Evolutionary conservation across 2,797 vertebrate species (phyloP).

Genomic region (Lophotriccus pileatus): DNA sequence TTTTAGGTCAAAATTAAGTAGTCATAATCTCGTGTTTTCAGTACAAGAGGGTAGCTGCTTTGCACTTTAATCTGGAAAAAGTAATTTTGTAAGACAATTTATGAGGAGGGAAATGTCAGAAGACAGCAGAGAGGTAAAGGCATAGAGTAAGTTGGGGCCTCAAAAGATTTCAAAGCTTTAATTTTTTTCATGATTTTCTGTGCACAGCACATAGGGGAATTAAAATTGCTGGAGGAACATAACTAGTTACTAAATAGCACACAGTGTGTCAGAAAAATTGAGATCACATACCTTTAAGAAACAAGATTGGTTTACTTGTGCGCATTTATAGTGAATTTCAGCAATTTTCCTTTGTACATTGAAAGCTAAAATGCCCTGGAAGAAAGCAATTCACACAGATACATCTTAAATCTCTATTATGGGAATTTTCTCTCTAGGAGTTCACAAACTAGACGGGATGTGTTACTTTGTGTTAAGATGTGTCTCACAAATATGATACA

Average conservation of each 20-base stretch:
- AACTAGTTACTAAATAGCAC: background rate
- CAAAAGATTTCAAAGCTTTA: background rate
- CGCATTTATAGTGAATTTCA: background rate
- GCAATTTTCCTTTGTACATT: background rate
- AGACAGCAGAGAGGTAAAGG: background rate
- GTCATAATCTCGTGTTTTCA: background rate
- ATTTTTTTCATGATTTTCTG: background rate
- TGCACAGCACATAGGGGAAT: background rate
- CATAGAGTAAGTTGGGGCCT: background rate
- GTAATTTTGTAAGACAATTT: background rate
- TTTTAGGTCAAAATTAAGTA: background rate
- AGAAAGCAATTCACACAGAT: background rate
- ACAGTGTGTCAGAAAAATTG: accelerated
- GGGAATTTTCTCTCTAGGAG: background rate
- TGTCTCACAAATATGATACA: background rate
- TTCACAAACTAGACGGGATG: background rate
- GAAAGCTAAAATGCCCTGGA: background rate
- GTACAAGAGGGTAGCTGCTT: background rate
- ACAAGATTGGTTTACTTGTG: background rate
- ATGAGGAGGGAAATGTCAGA: background rate
- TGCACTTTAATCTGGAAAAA: background rate
- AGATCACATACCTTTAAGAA: background rate
- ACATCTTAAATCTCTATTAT: background rate
- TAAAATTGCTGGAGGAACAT: background rate
- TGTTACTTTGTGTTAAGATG: background rate